phyloP scores from a whole-genome alignment of 2,113 vertebrate genomes.

The Calidris pugnax region DNA sequence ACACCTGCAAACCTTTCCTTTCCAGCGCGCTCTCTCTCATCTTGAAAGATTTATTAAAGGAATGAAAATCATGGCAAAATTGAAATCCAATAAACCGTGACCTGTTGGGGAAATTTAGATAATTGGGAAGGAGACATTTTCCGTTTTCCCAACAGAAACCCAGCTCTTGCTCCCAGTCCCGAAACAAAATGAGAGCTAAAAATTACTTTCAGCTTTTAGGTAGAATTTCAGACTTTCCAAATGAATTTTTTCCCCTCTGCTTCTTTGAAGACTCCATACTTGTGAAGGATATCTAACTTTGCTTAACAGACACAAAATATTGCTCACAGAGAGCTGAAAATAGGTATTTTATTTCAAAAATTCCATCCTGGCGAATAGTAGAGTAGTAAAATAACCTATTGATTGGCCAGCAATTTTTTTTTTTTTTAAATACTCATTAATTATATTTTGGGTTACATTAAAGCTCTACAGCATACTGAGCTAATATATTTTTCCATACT shows the following conservation, averaged over 20 bases:
- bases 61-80: not conserved
- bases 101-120: not conserved
- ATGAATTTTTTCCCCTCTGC: not conserved
- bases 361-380: not conserved
- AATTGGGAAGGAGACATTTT: not conserved
- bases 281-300: not conserved
- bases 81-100: not conserved
- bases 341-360: not conserved
- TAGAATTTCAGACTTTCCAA: not conserved
- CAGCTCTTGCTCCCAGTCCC: not conserved
- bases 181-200: not conserved
- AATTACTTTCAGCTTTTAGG: not conserved
- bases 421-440: not conserved
- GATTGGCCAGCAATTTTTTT: not conserved
- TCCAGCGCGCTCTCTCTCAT: not conserved
- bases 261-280: not conserved
- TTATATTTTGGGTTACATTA: not conserved
- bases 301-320: not conserved
- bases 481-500: not conserved
- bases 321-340: not conserved
- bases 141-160: not conserved
- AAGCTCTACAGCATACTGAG: not conserved
- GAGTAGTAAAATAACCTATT: not conserved
- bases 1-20: not conserved
- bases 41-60: not conserved